phyloP scores from a whole-genome alignment of 2,797 vertebrate genomes.

The Echiichthys vipera region DNA sequence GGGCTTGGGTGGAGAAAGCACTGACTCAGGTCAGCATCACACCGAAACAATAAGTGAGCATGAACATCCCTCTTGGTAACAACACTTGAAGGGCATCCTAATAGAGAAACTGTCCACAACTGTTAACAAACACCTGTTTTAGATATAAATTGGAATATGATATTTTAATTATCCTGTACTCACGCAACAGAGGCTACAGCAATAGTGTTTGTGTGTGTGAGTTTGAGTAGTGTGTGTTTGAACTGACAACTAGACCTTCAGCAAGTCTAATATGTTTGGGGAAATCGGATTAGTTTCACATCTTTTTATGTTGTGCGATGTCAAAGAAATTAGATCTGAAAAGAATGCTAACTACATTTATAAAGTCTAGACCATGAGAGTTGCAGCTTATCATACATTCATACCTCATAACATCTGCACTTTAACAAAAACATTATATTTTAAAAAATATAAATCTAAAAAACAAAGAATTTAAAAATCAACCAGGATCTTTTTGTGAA shows the following conservation, averaged over 20 bases:
- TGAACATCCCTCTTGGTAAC: slow-evolving; percentile 14
- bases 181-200: too few relatives aligned
- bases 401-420: too few relatives aligned
- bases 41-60: slow-evolving; percentile 45
- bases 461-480: neutral
- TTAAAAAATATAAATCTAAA: too few relatives aligned
- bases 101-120: neutral
- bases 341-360: neutral
- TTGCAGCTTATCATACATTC: neutral
- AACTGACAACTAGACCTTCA: too few relatives aligned
- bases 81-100: slow-evolving; percentile 21
- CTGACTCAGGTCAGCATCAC: slow-evolving; percentile 47
- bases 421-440: too few relatives aligned
- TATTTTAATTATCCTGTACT: neutral
- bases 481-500: neutral
- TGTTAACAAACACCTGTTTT: neutral
- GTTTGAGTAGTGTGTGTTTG: too few relatives aligned
- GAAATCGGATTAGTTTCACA: too few relatives aligned
- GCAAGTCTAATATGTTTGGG: too few relatives aligned
- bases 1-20: slow-evolving; percentile 14
- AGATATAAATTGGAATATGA: neutral
- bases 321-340: neutral
- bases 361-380: neutral
- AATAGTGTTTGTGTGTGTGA: too few relatives aligned
- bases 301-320: too few relatives aligned